These are phyloP conservation scores for Marronus borbonicus DNA, from an alignment of 2,888 invertebrate genomes.

Conservation along the genomic window DNA sequence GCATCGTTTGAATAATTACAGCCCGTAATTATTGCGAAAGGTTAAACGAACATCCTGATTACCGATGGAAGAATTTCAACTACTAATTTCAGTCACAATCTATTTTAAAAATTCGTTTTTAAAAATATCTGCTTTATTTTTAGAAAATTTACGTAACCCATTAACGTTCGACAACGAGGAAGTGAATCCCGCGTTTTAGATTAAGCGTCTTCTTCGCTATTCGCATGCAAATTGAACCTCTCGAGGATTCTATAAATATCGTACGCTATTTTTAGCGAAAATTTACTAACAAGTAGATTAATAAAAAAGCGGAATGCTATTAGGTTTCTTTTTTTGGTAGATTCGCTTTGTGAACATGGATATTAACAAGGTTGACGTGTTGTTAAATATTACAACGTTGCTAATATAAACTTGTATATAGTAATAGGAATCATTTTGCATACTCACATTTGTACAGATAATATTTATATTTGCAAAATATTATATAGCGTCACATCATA, in stretches of 20 bases:
- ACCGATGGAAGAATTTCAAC: not conserved
- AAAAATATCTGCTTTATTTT: not conserved
- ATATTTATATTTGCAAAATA: not conserved
- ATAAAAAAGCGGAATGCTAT: not conserved
- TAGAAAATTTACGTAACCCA: slow-evolving; percentile 15
- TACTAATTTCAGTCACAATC: not conserved
- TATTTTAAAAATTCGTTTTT: slow-evolving; percentile 10
- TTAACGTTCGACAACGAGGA: slow-evolving; percentile 7
- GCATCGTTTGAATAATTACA: not conserved
- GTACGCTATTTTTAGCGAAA: slow-evolving; percentile 9
- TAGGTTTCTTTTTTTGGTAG: not conserved
- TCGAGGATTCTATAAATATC: not conserved
- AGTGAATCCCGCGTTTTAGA: slow-evolving; percentile 12
- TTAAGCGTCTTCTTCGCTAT: not conserved
- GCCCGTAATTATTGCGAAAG: not conserved
- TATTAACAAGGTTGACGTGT: too few species aligned
- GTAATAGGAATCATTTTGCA: not conserved
- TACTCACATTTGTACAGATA: not conserved
- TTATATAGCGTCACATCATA: too few species aligned
- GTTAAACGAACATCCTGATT: not conserved
- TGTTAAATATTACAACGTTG: too few species aligned
- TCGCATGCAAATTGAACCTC: slow-evolving; percentile 2
- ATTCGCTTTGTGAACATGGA: too few species aligned
- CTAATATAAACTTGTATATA: too few species aligned
- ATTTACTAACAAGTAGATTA: not conserved